Evolutionary conservation across 2,888 invertebrate genomes (phyloP).

Genomic region (Thelaira solivaga): DNA sequence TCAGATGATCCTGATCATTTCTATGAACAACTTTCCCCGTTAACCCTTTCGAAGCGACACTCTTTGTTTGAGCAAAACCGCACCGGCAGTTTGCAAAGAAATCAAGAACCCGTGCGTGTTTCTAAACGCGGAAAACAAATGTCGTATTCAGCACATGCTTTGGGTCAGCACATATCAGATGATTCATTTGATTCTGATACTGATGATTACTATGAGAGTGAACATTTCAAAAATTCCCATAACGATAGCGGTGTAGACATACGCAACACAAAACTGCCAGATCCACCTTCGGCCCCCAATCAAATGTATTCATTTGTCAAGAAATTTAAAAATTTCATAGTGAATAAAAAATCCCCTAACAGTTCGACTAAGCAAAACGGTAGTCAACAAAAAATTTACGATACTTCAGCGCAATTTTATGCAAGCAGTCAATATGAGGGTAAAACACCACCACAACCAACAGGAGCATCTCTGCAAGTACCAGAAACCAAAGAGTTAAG

Average conservation of each 20-base stretch:
- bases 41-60: constrained; percentile 69
- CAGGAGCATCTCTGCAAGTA: constrained; percentile 61
- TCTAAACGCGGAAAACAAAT: constrained; percentile 69
- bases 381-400: constrained; percentile 74
- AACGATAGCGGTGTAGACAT: constrained; percentile 79
- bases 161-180: constrained; percentile 71
- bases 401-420: constrained; percentile 72
- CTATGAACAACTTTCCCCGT: constrained; percentile 81
- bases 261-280: constrained; percentile 79
- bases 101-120: constrained; percentile 64
- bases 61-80: constrained; percentile 65
- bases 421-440: constrained; percentile 64
- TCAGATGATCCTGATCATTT: constrained; percentile 84
- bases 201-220: constrained; percentile 79
- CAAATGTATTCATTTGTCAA: constrained; percentile 84
- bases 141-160: constrained; percentile 69
- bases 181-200: constrained; percentile 84
- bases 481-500: constrained; percentile 66
- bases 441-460: constrained; percentile 25
- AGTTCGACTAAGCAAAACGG: constrained; percentile 64
- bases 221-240: constrained; percentile 75
- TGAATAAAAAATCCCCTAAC: constrained; percentile 74
- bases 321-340: constrained; percentile 82
- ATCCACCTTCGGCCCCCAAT: constrained; percentile 79
- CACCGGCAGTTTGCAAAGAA: constrained; percentile 65